phyloP scores from a whole-genome alignment of 2,797 vertebrate species.

The Linurgus olivaceus region DNA sequence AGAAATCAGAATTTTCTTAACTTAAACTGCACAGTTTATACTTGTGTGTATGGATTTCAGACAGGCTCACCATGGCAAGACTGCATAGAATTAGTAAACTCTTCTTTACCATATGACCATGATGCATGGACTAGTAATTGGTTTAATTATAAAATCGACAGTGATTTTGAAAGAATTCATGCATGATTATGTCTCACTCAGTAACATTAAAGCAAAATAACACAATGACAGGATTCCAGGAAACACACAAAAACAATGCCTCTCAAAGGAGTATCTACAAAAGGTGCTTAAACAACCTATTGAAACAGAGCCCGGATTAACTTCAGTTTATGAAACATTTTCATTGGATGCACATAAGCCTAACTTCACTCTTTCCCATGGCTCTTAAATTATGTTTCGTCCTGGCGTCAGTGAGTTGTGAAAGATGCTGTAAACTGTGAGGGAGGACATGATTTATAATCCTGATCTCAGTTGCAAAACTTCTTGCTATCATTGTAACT shows the following conservation, averaged over 20 bases:
- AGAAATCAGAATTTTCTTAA: not conserved
- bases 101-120: not conserved
- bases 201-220: slow-evolving; percentile 42
- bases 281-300: slow-evolving; percentile 1
- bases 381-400: slow-evolving; percentile 27
- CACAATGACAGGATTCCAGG: not conserved
- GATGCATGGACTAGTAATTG: not conserved
- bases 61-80: not conserved
- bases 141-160: slow-evolving; percentile 34
- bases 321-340: slow-evolving; percentile 46
- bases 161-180: slow-evolving; percentile 36
- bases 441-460: slow-evolving; percentile 15
- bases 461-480: not conserved
- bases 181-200: slow-evolving; percentile 12
- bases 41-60: not conserved
- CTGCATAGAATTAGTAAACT: not conserved
- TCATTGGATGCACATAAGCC: not conserved
- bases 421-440: not conserved
- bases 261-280: not conserved
- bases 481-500: not conserved
- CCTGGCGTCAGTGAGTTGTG: not conserved
- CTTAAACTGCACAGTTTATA: not conserved
- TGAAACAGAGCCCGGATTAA: slow-evolving; percentile 28
- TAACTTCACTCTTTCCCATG: not conserved
- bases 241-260: not conserved